Conservation (phyloP, 2,113 vertebrate genomes). For the Eudyptes chrysolophus region DNA sequence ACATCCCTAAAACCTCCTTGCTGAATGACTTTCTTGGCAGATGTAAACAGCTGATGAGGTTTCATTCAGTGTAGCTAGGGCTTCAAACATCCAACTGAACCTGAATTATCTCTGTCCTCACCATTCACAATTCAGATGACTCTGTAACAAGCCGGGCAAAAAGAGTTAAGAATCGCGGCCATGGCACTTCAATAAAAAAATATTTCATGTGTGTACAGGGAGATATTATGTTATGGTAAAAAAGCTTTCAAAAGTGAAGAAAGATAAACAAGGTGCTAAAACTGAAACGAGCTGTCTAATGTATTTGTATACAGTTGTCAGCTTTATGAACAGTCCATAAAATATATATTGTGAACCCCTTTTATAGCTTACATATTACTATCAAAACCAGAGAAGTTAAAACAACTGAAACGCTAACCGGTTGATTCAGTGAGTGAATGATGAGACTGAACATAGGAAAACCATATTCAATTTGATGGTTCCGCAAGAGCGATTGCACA, state of each 20-base stretch:
- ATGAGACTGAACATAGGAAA: not conserved
- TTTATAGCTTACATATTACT: not conserved
- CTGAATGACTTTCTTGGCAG: not conserved
- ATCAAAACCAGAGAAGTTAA: not conserved
- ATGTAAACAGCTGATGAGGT: not conserved
- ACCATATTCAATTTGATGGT: not conserved
- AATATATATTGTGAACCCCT: not conserved
- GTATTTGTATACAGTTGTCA: not conserved
- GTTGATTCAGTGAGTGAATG: not conserved
- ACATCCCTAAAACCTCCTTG: not conserved
- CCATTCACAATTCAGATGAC: not conserved
- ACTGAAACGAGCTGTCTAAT: not conserved
- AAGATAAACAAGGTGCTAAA: not conserved
- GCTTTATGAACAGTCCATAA: not conserved
- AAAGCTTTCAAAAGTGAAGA: not conserved
- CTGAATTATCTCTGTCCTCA: not conserved
- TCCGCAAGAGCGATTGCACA: not conserved
- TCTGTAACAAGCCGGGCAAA: not conserved
- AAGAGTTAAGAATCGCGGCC: not conserved
- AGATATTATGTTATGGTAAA: not conserved
- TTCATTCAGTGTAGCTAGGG: not conserved
- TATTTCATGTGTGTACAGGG: not conserved
- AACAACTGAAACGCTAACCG: not conserved
- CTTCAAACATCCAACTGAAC: not conserved
- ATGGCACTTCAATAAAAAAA: not conserved